Evolutionary conservation across 2,888 invertebrate genomes (phyloP).

Genomic region (Perithous albicinctus): DNA sequence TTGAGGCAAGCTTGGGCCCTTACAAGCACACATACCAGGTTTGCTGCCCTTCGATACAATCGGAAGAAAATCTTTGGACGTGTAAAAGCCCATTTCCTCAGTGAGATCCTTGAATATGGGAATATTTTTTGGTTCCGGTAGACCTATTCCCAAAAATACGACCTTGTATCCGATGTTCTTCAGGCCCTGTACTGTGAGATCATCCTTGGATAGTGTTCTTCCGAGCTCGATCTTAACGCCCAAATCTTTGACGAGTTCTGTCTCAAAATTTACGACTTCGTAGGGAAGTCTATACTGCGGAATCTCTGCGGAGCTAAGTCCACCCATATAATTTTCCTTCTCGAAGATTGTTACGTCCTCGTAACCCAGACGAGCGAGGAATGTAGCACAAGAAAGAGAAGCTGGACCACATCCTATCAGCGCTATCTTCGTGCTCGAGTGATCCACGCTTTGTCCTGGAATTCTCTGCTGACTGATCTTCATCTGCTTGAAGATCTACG

Average conservation of each 20-base stretch:
- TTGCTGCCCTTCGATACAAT: constrained; percentile 95
- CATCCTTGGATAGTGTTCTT: constrained; percentile 89
- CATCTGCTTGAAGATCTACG: constrained; percentile 96
- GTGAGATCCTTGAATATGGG: constrained; percentile 92
- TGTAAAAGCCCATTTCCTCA: constrained; percentile 94
- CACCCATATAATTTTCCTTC: constrained; percentile 94
- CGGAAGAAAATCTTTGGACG: constrained; percentile 97
- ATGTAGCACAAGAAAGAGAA: constrained; percentile 98
- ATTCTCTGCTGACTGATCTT: constrained; percentile 94
- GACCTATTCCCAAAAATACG: constrained; percentile 94
- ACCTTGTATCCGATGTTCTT: constrained; percentile 90
- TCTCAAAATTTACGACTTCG: constrained; percentile 96
- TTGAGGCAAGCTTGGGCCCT: constrained; percentile 87
- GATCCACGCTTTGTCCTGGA: constrained; percentile 86
- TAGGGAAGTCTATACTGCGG: constrained; percentile 98
- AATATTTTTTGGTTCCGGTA: constrained; percentile 95
- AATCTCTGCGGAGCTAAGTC: constrained; percentile 97
- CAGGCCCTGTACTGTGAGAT: constrained; percentile 90
- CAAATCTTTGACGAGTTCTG: constrained; percentile 95
- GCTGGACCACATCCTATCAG: constrained; percentile 98
- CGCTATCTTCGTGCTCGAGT: constrained; percentile 90
- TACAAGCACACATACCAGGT: constrained; percentile 90
- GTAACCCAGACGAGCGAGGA: constrained; percentile 97
- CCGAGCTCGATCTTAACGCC: constrained; percentile 95
- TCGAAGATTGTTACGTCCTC: constrained; percentile 96